These are phyloP conservation scores for Botia almorhae DNA, from an alignment of 2,797 vertebrate genomes.

Conservation along the genomic window DNA sequence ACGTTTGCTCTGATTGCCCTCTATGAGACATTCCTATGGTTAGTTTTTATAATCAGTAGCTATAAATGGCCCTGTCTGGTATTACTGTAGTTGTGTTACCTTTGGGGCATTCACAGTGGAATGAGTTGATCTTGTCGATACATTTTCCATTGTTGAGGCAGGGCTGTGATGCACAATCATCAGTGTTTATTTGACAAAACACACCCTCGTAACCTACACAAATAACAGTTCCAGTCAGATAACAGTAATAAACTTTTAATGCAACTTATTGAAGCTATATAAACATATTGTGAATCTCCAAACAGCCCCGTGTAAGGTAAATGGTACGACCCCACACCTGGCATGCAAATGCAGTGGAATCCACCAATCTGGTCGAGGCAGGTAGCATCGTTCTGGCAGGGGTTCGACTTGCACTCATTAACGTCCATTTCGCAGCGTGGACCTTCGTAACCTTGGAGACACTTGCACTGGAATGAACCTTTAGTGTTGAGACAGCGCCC, in stretches of 20 bases:
- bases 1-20: neutral
- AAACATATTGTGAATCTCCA: neutral
- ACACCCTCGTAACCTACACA: conserved; percentile 88
- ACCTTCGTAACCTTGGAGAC: conserved; percentile 90
- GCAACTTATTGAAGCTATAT: neutral
- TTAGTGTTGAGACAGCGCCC: conserved; percentile 96
- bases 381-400: conserved; percentile 95
- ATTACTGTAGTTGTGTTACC: conserved; percentile 89
- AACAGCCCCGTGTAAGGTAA: neutral
- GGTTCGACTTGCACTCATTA: conserved; percentile 96
- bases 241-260: neutral
- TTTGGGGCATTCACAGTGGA: conserved; percentile 90
- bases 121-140: conserved; percentile 93
- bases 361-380: conserved; percentile 96
- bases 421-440: conserved; percentile 96
- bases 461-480: conserved; percentile 95
- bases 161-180: conserved; percentile 90
- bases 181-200: conserved; percentile 90
- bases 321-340: conserved; percentile 74
- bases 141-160: conserved; percentile 92
- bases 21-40: neutral
- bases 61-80: conserved; percentile 73
- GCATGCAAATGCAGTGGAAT: conserved; percentile 98
- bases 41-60: conserved; percentile 9
- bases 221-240: conserved; percentile 56